Evolutionary conservation across 2,888 invertebrate genomes (phyloP).

Genomic region (Penaeus monodon): DNA sequence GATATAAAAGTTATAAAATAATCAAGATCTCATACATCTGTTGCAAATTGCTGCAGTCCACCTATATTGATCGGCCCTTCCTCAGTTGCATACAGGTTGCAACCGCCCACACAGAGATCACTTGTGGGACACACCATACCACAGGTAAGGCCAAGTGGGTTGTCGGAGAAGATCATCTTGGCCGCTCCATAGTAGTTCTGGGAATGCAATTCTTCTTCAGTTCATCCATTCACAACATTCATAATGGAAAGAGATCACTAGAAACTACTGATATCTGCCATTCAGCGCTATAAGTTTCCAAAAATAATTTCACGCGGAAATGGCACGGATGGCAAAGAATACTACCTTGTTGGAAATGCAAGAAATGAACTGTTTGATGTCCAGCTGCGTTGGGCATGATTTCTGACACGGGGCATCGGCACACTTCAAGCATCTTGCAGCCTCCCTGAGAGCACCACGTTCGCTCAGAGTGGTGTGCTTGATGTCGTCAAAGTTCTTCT

Average conservation of each 20-base stretch:
- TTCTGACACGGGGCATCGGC: conserved; percentile 98
- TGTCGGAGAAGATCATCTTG: conserved; percentile 92
- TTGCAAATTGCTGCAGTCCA: conserved; percentile 96
- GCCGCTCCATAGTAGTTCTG: conserved; percentile 97
- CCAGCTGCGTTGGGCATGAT: conserved; percentile 97
- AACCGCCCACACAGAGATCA: conserved; percentile 97
- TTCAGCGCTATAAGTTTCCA: background rate
- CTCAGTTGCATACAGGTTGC: conserved; percentile 94
- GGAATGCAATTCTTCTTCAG: too few species aligned
- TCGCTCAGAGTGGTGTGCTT: conserved; percentile 98
- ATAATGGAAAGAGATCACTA: background rate
- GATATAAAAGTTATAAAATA: background rate
- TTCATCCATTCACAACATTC: background rate
- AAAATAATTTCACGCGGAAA: background rate
- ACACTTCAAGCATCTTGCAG: conserved; percentile 89
- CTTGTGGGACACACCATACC: conserved; percentile 99
- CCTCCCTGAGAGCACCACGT: conserved; percentile 90
- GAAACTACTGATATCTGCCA: background rate
- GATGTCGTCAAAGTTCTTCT: conserved; percentile 94
- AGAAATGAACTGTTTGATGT: conserved; percentile 95
- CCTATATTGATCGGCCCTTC: conserved; percentile 99
- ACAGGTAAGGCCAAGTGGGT: conserved; percentile 93
- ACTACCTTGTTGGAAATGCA: conserved; percentile 92
- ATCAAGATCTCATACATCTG: conserved; percentile 77
- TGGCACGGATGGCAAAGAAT: background rate